Base-by-base conservation (phyloP, 1,140 invertebrate genomes). In the Laupala kohalensis region DNA sequence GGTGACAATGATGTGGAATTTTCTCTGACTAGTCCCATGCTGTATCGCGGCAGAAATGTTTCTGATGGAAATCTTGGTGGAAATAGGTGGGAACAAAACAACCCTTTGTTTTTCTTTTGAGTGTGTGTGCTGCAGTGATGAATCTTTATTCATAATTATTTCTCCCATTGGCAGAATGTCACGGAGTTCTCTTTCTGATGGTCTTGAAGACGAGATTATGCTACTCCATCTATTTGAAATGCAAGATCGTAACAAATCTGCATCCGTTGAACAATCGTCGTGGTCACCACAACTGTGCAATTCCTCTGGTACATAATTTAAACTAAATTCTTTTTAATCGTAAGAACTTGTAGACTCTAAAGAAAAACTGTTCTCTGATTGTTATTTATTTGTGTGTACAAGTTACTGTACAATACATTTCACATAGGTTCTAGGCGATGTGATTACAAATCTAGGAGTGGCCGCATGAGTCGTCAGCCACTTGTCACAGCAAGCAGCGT, bases 1-100 rank as follows among this genome's bases (percentile, higher is more conserved):
- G 89, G 86, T 73, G 89, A 91, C 78, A 90, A 91, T 79, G 89
- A 90, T 77, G 86, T 90, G 5, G 89, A 90, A 76, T 83, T 85
- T 71, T 83, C 83, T 25, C 79, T 84, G 77, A 77, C 80, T 5
- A 82, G 83, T 73, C 76, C 78, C 26, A 71, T 82, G 25, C 74
- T 82, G 29, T 70, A 76, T 26, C 72, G 75, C 67, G 69, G 71
- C 53, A 53, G 74, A 70, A 72, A 73, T 25, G 53, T 30, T 25
- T 29, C n/a, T 69, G 9, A 28, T 28, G 19, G 25, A 15, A 28
- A 13, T 67, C 24, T 67, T 67, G 65, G 13, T 19, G 12, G 69
- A 25, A 37, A 13, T n/a, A 70, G n/a, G 25, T 30, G 13, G 15
- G 23, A 19, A 19, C 6, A 70, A 1, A 24, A 9, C 19, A 24